Base-by-base conservation (phyloP, 2,888 invertebrate genomes). In the Andrena hattorfiana region DNA sequence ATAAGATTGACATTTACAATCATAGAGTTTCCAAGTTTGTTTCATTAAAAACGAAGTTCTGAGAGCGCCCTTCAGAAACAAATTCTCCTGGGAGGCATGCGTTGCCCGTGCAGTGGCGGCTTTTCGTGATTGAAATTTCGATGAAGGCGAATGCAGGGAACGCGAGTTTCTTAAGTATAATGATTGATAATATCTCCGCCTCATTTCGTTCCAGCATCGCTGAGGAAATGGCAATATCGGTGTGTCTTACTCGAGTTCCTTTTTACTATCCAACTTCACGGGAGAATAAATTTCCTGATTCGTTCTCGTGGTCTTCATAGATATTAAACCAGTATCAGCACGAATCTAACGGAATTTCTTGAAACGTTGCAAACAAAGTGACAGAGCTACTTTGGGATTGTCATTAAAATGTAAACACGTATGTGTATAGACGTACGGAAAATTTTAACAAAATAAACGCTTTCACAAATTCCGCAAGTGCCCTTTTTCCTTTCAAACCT, bases 131-230 rank as follows among this genome's bases (percentile, higher is more conserved):
- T 51, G 60, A 72, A 77, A 66, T 66, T 60, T 67, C 35, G 13
- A 71, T 32, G 28, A 59, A 63, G 54, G 7, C 32, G 16, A 59
- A 72, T 35, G 54, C 64, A 10, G n/a, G 42, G 6, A 4, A 59
- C 51, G 26, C 51, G 49, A 30, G 30, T 62, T 68, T 23, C 51
- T 30, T 54, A 54, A 13, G 35, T 62, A 26, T 13, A 35, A 60
- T 16, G 67, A n/a, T 67, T 51, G 51, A 51, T 51, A 51, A 51
- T 51, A 51, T 56, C 32, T 35, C 23, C 56, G 32, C 30, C 30
- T 68, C 51, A 56, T 68, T 68, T 68, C 30, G 23, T 23, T 26
- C 67, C n/a, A 30, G 51, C 67, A 20, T 32, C 54, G 20, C 68
- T 13, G 32, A 49, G 26, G 51, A n/a, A n/a, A 8, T 2, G 8